Base-by-base conservation (phyloP, 92 coral and sea anemone species). In the Virgularia gustaviana region DNA sequence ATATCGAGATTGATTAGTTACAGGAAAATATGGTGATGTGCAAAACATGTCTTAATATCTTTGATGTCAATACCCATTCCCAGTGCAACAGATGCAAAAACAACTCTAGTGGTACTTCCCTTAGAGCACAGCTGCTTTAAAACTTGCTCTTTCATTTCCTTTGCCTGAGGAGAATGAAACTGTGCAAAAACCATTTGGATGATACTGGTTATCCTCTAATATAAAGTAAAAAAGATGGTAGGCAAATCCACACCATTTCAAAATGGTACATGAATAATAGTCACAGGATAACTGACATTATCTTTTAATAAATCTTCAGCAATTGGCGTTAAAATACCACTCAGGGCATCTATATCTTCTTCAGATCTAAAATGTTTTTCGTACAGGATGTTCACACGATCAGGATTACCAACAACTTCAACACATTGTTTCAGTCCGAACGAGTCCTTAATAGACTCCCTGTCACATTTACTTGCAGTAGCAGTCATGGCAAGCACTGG, bases 1-100 rank as follows among this genome's bases (percentile, higher is more conserved):
- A 66, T 83, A 49, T 16, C 87, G 79, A 51, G 84, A 80, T 10
- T 77, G 57, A 9, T 84, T 80, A 33, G 83, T 83, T 49, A 75
- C 89, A 42, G 80, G 89, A 32, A 75, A 42, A 33, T 79, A 80
- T 63, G 82, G 74, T 83, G 31, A 75, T 72, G 55, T 79, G 85
- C 25, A 85, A 62, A 30, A 84, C 43, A 12, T n/a, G n/a, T n/a
- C n/a, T n/a, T n/a, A n/a, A n/a, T n/a, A n/a, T n/a, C n/a, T n/a
- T n/a, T n/a, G n/a, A n/a, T n/a, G n/a, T n/a, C n/a, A 37, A 85
- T 81, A 15, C 89, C 89, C 85, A 84, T 79, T 3, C 88, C 88
- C 82, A 84, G 56, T 34, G 85, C 79, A 23, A 84, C 82, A 0
- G 88, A 79, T 3, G 85, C 85, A 80, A 84, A 84, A 0, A 84